A percentile compares a stretch with the other conserved stretches of the same genome.
Evolutionary conservation across 30 jellyfish, hydroid and myxozoan genomes (phyloP).

Genomic region (Cassiopea andromeda): DNA sequence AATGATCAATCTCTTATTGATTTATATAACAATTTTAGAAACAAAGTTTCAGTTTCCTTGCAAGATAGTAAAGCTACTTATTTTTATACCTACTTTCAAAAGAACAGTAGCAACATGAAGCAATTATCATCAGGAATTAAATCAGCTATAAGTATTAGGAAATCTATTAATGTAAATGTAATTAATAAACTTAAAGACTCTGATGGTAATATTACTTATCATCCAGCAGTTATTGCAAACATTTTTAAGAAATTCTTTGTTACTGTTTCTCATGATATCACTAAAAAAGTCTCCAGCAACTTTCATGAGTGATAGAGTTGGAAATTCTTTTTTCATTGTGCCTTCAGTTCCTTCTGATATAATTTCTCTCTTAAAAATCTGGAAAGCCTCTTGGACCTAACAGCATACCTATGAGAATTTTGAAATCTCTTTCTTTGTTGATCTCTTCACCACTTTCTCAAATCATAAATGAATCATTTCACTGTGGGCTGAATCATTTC

Average conservation of each 20-base stretch:
- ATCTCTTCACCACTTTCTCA: constrained; percentile 72
- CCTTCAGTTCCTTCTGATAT: constrained; percentile 69
- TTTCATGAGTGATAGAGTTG: constrained; percentile 53
- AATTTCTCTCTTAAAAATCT: constrained; percentile 51
- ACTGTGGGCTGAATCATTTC: neutral
- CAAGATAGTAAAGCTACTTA: constrained; percentile 62
- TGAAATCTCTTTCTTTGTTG: constrained; percentile 35
- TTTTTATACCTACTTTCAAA: constrained; percentile 54
- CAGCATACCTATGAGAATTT: constrained; percentile 70
- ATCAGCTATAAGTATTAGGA: constrained; percentile 52
- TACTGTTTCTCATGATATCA: constrained; percentile 57
- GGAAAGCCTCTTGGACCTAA: constrained; percentile 79
- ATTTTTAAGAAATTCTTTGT: constrained; percentile 60
- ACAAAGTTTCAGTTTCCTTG: constrained; percentile 50
- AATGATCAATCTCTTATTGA: constrained; percentile 10
- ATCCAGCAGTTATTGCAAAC: constrained; percentile 70
- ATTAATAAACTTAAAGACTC: constrained; percentile 64
- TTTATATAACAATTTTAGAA: constrained; percentile 36
- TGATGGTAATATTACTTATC: constrained; percentile 39
- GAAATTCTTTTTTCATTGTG: constrained; percentile 45
- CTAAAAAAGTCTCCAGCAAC: constrained; percentile 45
- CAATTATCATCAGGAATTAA: constrained; percentile 76
- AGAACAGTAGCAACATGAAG: constrained; percentile 66
- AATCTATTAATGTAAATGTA: constrained; percentile 61
- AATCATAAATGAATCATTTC: constrained; percentile 65